phyloP scores from a whole-genome alignment of 1,140 invertebrate genomes.

The Apolygus lucorum region DNA sequence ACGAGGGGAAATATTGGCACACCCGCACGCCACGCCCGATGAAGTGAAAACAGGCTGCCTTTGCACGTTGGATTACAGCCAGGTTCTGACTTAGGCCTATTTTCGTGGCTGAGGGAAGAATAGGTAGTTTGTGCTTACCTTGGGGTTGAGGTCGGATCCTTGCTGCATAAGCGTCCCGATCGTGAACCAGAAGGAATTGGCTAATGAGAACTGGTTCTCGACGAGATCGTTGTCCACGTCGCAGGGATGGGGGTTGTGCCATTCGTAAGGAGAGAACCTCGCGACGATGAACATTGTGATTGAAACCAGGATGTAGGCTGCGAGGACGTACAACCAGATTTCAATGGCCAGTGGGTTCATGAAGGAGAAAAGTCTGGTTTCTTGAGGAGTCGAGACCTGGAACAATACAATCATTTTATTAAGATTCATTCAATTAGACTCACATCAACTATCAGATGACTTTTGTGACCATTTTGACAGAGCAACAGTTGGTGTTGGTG shows the following conservation, averaged over 20 bases:
- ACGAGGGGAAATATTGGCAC: too few relatives aligned
- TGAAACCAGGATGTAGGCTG: constrained; percentile 67
- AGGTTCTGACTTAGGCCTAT: too few relatives aligned
- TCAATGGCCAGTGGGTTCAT: constrained; percentile 76
- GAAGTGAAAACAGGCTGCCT: too few relatives aligned
- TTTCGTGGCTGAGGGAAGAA: too few relatives aligned
- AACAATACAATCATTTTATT: too few relatives aligned
- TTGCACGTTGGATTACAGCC: too few relatives aligned
- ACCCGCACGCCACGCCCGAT: too few relatives aligned
- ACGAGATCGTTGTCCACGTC: constrained; percentile 49
- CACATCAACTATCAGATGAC: too few relatives aligned
- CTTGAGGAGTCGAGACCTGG: constrained; percentile 58
- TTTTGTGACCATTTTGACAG: too few relatives aligned
- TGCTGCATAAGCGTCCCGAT: constrained; percentile 78
- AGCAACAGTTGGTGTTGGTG: too few relatives aligned
- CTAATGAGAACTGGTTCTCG: constrained; percentile 45
- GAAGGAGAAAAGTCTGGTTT: constrained; percentile 74
- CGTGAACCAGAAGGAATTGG: constrained; percentile 69
- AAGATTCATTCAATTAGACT: not conserved
- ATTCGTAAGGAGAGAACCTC: constrained; percentile 69
- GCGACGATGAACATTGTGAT: constrained; percentile 77
- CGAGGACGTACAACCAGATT: constrained; percentile 71
- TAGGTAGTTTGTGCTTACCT: too few relatives aligned
- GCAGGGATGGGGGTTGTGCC: constrained; percentile 67
- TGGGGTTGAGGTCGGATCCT: constrained; percentile 64